Conservation (phyloP, 2,113 vertebrate genomes). For the Podilymbus podiceps region DNA sequence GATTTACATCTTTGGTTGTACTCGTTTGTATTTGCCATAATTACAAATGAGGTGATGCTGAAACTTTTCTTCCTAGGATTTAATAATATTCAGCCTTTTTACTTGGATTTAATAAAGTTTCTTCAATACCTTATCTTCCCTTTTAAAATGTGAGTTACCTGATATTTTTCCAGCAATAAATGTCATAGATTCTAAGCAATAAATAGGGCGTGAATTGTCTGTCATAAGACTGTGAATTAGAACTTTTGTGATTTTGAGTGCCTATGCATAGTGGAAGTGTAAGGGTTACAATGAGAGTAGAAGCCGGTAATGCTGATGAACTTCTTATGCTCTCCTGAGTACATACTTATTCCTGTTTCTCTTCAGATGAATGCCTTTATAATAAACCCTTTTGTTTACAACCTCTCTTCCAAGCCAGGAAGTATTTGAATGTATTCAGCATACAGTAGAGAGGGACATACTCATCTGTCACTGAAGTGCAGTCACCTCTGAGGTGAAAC, state of each 20-base stretch:
- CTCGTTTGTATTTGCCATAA: neutral
- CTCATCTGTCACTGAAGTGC: neutral
- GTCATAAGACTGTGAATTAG: neutral
- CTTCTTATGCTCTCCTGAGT: neutral
- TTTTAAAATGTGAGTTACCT: neutral
- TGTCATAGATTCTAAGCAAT: neutral
- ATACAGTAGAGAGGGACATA: neutral
- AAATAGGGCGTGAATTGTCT: neutral
- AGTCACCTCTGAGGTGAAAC: neutral
- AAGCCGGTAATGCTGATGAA: neutral
- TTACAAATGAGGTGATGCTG: neutral
- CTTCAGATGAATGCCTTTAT: neutral
- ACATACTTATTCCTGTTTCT: neutral
- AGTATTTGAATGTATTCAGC: neutral
- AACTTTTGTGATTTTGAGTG: neutral
- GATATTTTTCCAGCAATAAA: neutral
- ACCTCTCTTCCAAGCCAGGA: neutral
- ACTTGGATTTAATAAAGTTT: neutral
- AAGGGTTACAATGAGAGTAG: neutral
- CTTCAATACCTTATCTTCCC: neutral
- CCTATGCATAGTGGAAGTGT: neutral
- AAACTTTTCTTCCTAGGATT: neutral
- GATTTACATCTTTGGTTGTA: neutral
- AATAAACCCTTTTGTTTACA: constrained; percentile 15
- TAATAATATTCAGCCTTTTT: neutral